Evolutionary conservation across 2,888 invertebrate genomes (phyloP), one percentile per base, ranked within the genome.

Genomic region (Phaonia tiefii): DNA sequence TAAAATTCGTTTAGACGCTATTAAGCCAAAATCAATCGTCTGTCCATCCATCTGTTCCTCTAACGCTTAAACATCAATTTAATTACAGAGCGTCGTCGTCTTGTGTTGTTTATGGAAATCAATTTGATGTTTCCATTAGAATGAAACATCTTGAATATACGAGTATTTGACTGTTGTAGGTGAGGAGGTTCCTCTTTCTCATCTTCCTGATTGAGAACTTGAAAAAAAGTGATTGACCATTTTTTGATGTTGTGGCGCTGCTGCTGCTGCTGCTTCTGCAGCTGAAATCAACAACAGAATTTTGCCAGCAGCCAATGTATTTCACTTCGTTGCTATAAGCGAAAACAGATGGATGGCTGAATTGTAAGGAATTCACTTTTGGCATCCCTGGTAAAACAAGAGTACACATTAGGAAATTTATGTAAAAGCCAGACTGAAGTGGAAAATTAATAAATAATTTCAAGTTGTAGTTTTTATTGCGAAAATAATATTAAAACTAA

Each of bases 101-200:
- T 46, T 67, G 46, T 46, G 25, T 60, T 77, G 77, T 80, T 74
- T 74, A 78, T 78, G 70, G 37, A 73, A 76, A 80, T 66, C 25
- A 49, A 54, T 63, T 7, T 39, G 8, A 31, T 31, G 31, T 31
- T 31, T 5, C 31, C 31, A 5, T 3, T 31, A 31, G 31, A n/a
- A n/a, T n/a, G n/a, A n/a, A n/a, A n/a, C n/a, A n/a, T n/a, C n/a
- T n/a, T n/a, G n/a, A 31, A 31, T 8, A 31, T 37, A 26, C 31
- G 20, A 7, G 20, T 49, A 15, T 46, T 3, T 46, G 46, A n/a
- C n/a, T n/a, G n/a, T 8, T 22, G 22, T 22, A 15, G 31, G 58
- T 31, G 15, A 15, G 26, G 3, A 15, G 3, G 37, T 17, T 26
- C 3, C 31, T 31, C 31, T 31, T 5, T 31, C n/a, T 31, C 31